Evolutionary conservation across 2,888 invertebrate species (phyloP).

Genomic region (Protula sp.): DNA sequence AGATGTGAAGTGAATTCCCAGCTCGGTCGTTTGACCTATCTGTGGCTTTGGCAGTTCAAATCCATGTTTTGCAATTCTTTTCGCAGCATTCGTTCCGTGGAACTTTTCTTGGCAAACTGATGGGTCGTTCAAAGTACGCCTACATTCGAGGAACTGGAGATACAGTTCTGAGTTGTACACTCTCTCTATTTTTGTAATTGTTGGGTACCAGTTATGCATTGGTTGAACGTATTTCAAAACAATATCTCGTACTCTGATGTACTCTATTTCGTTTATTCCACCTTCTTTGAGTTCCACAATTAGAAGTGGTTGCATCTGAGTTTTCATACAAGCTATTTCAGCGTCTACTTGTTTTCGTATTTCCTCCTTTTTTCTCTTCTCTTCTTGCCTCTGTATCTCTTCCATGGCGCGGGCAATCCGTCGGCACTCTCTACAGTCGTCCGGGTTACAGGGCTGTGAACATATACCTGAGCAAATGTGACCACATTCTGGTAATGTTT

Average conservation of each 20-base stretch:
- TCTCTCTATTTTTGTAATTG: slow-evolving; percentile 14
- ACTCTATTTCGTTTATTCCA: slow-evolving; percentile 15
- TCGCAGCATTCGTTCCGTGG: slow-evolving; percentile 16
- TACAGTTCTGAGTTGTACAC: slow-evolving; percentile 8
- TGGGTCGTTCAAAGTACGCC: slow-evolving; percentile 3
- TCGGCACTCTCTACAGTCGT: slow-evolving; percentile 5
- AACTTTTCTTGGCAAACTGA: slow-evolving; percentile 12
- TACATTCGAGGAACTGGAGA: slow-evolving; percentile 3
- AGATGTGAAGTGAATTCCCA: slow-evolving; percentile 18
- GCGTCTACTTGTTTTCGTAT: background rate
- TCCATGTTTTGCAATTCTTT: slow-evolving; percentile 9
- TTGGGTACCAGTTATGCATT: slow-evolving; percentile 16
- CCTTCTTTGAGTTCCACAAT: slow-evolving; percentile 18
- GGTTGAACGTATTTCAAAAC: slow-evolving; percentile 13
- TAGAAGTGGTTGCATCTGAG: slow-evolving; percentile 58
- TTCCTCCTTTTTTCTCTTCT: background rate
- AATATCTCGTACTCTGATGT: slow-evolving; percentile 8
- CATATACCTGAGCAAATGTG: slow-evolving; percentile 14
- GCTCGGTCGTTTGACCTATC: slow-evolving; percentile 6
- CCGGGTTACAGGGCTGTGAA: slow-evolving; percentile 6
- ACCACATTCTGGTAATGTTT: slow-evolving; percentile 4
- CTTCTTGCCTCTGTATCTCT: background rate
- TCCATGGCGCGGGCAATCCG: background rate
- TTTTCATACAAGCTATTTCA: slow-evolving; percentile 56
- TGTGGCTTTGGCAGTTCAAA: slow-evolving; percentile 9